Evolutionary conservation across 2,113 vertebrate species (phyloP).

Genomic region (Cyanocitta stelleri): DNA sequence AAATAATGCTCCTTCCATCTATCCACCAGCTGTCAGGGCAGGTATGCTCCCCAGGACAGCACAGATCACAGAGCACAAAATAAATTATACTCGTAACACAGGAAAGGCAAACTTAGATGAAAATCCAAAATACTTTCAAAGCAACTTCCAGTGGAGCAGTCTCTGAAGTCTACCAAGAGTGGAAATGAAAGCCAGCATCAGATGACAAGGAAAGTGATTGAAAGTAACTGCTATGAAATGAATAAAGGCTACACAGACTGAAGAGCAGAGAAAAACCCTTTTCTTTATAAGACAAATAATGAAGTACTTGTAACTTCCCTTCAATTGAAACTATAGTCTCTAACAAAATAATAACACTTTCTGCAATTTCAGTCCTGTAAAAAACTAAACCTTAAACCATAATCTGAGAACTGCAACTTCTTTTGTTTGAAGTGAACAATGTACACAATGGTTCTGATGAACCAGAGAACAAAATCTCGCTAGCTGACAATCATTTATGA

Average conservation of each 20-base stretch:
- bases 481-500: neutral
- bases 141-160: neutral
- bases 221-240: neutral
- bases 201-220: neutral
- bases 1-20: neutral
- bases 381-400: neutral
- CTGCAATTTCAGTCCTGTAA: neutral
- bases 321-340: neutral
- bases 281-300: neutral
- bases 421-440: neutral
- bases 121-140: slow-evolving; percentile 2
- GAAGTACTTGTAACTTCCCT: neutral
- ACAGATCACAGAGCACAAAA: neutral
- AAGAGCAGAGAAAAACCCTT: neutral
- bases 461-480: neutral
- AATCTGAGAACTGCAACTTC: neutral
- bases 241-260: neutral
- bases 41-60: neutral
- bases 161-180: slow-evolving; percentile 13
- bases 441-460: neutral
- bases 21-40: neutral
- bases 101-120: neutral
- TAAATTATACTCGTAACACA: neutral
- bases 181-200: slow-evolving; percentile 26
- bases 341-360: neutral